Conservation (phyloP, 2,888 invertebrate species). For the Stenchaetothrips biformis region DNA sequence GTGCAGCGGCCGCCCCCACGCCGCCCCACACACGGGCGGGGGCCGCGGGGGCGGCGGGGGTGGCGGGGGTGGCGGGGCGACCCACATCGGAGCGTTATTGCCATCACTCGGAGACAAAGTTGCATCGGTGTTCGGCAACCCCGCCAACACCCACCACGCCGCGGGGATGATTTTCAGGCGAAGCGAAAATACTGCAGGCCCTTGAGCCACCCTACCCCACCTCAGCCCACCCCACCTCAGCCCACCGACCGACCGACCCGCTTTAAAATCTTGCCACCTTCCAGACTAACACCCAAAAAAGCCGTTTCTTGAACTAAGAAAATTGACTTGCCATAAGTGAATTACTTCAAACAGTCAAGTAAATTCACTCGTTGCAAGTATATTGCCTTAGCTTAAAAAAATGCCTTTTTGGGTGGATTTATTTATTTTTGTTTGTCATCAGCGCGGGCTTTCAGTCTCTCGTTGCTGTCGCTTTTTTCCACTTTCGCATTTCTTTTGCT, state of each 20-base stretch:
- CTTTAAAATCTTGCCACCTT: too few relatives aligned
- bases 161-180: too few relatives aligned
- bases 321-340: too few relatives aligned
- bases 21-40: not conserved
- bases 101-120: conserved; percentile 18
- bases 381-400: too few relatives aligned
- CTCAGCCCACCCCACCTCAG: not conserved
- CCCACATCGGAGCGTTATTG: conserved; percentile 14
- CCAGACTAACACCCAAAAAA: too few relatives aligned
- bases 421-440: not conserved
- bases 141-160: not conserved
- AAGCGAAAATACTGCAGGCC: not conserved
- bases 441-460: not conserved
- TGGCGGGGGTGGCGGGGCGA: not conserved
- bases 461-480: not conserved
- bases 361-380: too few relatives aligned
- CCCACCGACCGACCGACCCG: too few relatives aligned
- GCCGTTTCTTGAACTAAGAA: too few relatives aligned
- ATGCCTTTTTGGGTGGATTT: not conserved
- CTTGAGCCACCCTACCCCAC: not conserved
- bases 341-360: too few relatives aligned
- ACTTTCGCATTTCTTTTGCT: not conserved
- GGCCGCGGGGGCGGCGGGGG: not conserved
- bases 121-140: not conserved
- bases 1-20: too few relatives aligned